These are phyloP conservation scores for Laticauda laticaudata DNA, from an alignment of 2,113 vertebrate genomes.

Conservation along the genomic window DNA sequence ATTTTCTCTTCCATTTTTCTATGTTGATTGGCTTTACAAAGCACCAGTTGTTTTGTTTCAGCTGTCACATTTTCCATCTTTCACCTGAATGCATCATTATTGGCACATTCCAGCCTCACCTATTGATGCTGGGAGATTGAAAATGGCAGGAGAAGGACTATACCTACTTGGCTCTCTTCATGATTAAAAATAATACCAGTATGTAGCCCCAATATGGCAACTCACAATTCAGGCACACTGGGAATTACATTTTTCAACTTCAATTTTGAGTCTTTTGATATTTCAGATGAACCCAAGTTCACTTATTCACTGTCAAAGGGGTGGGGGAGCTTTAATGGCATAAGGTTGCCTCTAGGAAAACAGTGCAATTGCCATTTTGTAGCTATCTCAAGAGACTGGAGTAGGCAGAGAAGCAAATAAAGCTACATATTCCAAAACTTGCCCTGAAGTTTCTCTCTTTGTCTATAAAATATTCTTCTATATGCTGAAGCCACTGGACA, in stretches of 20 bases:
- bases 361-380: neutral
- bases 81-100: neutral
- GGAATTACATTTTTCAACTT: neutral
- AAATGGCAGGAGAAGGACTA: neutral
- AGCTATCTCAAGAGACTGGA: neutral
- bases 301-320: neutral
- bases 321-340: neutral
- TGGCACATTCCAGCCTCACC: neutral
- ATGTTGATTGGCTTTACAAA: neutral
- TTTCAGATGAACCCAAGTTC: neutral
- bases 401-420: neutral
- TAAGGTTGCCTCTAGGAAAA: neutral
- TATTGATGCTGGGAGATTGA: neutral
- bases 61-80: neutral
- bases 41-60: neutral
- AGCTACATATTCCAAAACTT: constrained; percentile 11
- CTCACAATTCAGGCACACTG: neutral
- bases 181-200: neutral
- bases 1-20: neutral
- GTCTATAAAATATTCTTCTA: constrained; percentile 9
- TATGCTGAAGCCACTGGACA: constrained; percentile 15
- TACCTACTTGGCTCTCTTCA: neutral
- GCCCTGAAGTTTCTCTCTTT: constrained; percentile 11
- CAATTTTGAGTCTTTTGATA: neutral
- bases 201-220: neutral